These are phyloP conservation scores for Euphydryas editha DNA, from an alignment of 2,888 invertebrate genomes.

Conservation along the genomic window DNA sequence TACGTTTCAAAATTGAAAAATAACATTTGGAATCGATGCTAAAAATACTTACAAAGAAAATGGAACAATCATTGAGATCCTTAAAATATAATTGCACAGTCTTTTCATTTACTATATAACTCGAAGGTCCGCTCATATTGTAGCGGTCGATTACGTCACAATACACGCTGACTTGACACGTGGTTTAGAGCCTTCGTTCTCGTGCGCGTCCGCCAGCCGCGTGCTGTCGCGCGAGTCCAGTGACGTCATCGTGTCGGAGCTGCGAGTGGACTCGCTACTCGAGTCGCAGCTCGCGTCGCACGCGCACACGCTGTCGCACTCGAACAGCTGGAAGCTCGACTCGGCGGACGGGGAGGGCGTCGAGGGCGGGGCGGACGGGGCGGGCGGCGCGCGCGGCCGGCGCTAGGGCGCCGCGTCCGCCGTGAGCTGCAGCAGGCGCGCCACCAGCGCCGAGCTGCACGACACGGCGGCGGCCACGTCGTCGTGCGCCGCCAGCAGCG, in stretches of 20 bases:
- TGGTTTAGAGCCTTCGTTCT: conserved; percentile 21
- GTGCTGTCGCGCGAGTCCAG: conserved; percentile 49
- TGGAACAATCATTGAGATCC: conserved; percentile 15
- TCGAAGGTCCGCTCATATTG: background rate
- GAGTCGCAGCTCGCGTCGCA: conserved; percentile 20
- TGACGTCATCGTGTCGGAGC: conserved; percentile 42
- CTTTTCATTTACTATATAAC: background rate
- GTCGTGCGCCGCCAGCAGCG: conserved; percentile 62
- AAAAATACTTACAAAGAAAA: background rate
- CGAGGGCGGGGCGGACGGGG: background rate
- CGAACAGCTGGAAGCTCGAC: background rate
- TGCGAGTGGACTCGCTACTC: conserved; percentile 5
- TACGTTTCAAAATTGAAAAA: background rate
- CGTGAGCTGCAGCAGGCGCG: conserved; percentile 43
- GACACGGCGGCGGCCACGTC: conserved; percentile 55
- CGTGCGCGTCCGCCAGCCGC: conserved; percentile 44
- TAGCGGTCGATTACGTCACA: conserved; percentile 24
- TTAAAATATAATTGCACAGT: background rate
- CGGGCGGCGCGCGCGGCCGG: conserved; percentile 19
- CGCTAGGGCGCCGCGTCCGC: conserved; percentile 47
- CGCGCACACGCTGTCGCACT: background rate
- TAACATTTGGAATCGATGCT: background rate
- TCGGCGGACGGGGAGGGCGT: background rate
- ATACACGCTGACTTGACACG: conserved; percentile 36
- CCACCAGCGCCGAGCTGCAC: conserved; percentile 56